phyloP scores from a whole-genome alignment of 2,888 invertebrate species.

The Halictus ligatus region DNA sequence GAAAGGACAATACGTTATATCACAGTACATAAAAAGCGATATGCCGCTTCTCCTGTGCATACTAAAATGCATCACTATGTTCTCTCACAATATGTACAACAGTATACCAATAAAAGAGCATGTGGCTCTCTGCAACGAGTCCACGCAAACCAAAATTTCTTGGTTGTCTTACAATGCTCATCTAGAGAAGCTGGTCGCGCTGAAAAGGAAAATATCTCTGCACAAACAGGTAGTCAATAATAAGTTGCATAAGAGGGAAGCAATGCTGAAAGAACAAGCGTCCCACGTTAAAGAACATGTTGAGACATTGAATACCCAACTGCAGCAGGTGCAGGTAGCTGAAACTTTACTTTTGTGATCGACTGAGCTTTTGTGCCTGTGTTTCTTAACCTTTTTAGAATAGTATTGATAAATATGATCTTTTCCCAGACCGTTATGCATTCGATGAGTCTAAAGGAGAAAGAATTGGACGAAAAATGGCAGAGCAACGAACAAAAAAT shows the following conservation, averaged over 20 bases:
- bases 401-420: background rate
- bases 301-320: constrained; percentile 73
- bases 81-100: constrained; percentile 45
- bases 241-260: constrained; percentile 76
- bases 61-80: constrained; percentile 71
- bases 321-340: constrained; percentile 76
- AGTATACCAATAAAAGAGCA: constrained; percentile 28
- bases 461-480: constrained; percentile 72
- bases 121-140: constrained; percentile 35
- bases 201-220: constrained; percentile 74
- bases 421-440: constrained; percentile 75
- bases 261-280: constrained; percentile 75
- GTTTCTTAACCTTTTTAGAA: background rate
- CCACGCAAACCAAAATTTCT: constrained; percentile 69
- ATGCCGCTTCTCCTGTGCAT: constrained; percentile 79
- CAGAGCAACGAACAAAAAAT: constrained; percentile 72
- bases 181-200: constrained; percentile 56
- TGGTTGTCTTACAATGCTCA: constrained; percentile 16
- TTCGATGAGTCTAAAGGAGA: constrained; percentile 74
- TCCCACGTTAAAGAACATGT: constrained; percentile 76
- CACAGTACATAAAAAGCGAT: constrained; percentile 75
- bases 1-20: constrained; percentile 76
- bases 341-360: background rate
- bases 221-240: constrained; percentile 77
- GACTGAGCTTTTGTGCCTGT: background rate